phyloP scores from a whole-genome alignment of 2,113 vertebrate species.

The Corythornis vintsioides region DNA sequence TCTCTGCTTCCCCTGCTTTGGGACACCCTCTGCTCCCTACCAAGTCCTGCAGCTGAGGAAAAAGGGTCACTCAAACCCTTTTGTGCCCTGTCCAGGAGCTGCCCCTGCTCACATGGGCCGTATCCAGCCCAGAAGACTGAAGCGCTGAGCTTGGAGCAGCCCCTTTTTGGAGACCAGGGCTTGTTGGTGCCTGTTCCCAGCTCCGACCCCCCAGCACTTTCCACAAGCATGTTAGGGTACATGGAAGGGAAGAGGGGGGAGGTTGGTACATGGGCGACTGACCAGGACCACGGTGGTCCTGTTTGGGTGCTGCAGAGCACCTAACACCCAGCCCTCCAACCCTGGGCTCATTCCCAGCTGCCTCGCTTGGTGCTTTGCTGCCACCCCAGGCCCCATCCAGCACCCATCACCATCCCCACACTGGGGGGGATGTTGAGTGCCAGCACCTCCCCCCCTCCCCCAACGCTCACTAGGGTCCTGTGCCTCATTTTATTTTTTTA shows the following conservation, averaged over 20 bases:
- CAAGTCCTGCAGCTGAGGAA: rapidly evolving
- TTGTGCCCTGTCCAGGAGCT: neutral
- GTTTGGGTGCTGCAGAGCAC: neutral
- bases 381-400: neutral
- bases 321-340: neutral
- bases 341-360: neutral
- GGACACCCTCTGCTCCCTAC: neutral
- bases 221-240: neutral
- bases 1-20: neutral
- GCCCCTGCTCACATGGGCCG: rapidly evolving
- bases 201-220: neutral
- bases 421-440: neutral
- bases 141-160: neutral
- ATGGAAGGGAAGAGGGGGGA: neutral
- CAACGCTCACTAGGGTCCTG: neutral
- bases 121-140: neutral
- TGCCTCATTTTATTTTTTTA: neutral
- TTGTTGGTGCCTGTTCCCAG: neutral
- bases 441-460: neutral
- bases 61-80: neutral
- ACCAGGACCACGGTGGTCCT: rapidly evolving
- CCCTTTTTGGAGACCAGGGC: neutral
- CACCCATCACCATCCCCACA: neutral
- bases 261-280: too few species aligned
- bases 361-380: neutral